Conservation (phyloP, 2,113 vertebrate species). For the Nothocercus julius region DNA sequence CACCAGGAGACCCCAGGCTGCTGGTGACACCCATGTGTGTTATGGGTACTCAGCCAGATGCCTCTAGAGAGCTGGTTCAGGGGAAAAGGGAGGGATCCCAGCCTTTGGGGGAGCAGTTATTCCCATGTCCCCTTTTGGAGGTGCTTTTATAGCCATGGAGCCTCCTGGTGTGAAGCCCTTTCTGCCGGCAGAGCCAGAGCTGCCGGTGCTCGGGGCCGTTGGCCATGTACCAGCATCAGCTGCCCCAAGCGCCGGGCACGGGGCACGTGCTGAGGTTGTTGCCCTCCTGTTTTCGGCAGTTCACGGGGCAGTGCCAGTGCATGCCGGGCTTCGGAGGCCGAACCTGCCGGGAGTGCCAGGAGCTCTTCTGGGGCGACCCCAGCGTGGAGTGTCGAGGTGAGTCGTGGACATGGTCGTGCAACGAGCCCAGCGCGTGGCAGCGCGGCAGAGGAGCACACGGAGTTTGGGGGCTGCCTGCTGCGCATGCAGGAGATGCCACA, state of each 20-base stretch:
- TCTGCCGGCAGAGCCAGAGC: too few relatives aligned
- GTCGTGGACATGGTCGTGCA: not conserved
- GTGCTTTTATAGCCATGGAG: too few relatives aligned
- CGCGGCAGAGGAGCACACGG: not conserved
- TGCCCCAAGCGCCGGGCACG: too few relatives aligned
- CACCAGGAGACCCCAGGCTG: not conserved
- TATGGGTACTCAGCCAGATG: too few relatives aligned
- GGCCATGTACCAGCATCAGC: too few relatives aligned
- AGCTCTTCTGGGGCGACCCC: slow-evolving; percentile 95
- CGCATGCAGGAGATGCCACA: fast-evolving
- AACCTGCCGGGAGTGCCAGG: slow-evolving; percentile 91
- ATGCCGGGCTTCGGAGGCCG: slow-evolving; percentile 91
- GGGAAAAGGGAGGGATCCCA: too few relatives aligned
- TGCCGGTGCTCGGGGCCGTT: too few relatives aligned
- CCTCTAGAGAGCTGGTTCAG: too few relatives aligned
- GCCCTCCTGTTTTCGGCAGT: slow-evolving; percentile 66
- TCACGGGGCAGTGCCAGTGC: slow-evolving; percentile 94
- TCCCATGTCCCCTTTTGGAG: too few relatives aligned
- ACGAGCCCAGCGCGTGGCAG: not conserved
- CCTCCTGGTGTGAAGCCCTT: too few relatives aligned
- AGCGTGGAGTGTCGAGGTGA: slow-evolving; percentile 88
- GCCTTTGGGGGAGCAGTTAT: too few relatives aligned
- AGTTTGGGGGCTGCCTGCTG: not conserved
- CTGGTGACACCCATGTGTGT: too few relatives aligned
- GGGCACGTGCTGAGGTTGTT: not conserved